Percentiles rank a stretch among this genome's conserved stretches.
phyloP scores from a whole-genome alignment of 2,888 invertebrate genomes.

The Ormyrus pomaceus region DNA sequence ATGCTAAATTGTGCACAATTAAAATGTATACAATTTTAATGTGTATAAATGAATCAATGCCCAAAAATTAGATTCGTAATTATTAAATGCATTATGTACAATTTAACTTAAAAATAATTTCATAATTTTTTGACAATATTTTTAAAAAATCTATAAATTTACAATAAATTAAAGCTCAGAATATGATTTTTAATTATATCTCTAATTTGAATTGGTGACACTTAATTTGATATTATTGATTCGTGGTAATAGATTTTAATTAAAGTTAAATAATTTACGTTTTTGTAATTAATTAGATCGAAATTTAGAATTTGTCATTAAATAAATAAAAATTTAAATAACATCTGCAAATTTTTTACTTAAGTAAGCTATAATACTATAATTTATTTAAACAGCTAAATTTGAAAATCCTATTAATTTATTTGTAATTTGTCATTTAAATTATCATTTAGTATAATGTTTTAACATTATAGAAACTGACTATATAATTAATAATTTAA shows the following conservation, averaged over 20 bases:
- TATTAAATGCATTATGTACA: slow-evolving; percentile 47
- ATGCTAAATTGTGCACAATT: too few species aligned
- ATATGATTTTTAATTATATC: too few species aligned
- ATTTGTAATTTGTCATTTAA: not conserved
- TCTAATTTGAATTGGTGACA: too few species aligned
- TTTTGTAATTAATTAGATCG: not conserved
- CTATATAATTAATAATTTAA: not conserved
- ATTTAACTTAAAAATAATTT: slow-evolving; percentile 43
- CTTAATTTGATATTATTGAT: too few species aligned
- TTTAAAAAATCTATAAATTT: slow-evolving; percentile 40
- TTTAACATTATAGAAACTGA: not conserved
- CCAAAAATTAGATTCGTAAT: slow-evolving; percentile 44
- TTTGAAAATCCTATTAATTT: not conserved
- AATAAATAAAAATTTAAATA: slow-evolving; percentile 23
- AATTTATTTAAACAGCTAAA: slow-evolving; percentile 7
- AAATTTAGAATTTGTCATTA: slow-evolving; percentile 25
- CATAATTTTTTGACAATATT: not conserved
- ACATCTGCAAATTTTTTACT: slow-evolving; percentile 29
- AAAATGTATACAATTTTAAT: too few species aligned
- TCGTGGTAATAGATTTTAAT: too few species aligned
- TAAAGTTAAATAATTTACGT: too few species aligned
- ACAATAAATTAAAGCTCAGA: too few species aligned
- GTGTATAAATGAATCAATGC: too few species aligned
- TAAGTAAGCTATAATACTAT: slow-evolving; percentile 26
- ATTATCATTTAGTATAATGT: not conserved